Conservation (phyloP, 2,113 vertebrate genomes). For the Albula glossodonta region DNA sequence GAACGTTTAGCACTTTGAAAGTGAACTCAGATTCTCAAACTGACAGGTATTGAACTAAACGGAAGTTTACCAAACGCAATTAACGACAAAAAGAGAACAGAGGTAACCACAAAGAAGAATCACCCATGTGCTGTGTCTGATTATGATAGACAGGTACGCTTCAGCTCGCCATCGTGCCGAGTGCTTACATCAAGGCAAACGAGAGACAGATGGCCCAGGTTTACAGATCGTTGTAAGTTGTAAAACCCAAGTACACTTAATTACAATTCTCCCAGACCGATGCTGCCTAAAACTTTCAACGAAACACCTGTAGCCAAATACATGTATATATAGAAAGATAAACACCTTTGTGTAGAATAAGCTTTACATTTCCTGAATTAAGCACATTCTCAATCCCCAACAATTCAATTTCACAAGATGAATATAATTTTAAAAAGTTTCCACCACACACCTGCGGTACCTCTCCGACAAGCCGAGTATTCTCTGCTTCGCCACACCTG, state of each 20-base stretch:
- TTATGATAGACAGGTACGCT: not conserved
- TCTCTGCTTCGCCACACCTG: not conserved
- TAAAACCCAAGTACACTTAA: not conserved
- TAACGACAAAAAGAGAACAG: not conserved
- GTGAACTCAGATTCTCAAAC: too few relatives aligned
- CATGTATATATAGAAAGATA: not conserved
- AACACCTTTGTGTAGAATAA: too few relatives aligned
- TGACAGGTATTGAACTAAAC: not conserved
- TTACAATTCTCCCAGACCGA: not conserved
- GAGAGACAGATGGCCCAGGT: not conserved
- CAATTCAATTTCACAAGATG: not conserved
- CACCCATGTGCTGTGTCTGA: not conserved
- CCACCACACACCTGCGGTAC: slow-evolving; percentile 3
- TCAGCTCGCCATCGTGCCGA: not conserved
- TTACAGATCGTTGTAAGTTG: not conserved
- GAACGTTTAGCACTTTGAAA: too few relatives aligned
- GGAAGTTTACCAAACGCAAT: not conserved
- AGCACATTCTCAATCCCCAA: not conserved
- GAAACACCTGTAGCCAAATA: not conserved
- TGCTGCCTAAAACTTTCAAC: not conserved
- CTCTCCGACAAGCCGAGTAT: not conserved
- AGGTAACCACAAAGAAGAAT: not conserved
- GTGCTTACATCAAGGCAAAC: not conserved
- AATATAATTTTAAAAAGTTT: not conserved
- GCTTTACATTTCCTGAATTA: too few relatives aligned